Evolutionary conservation across 2,113 vertebrate genomes (phyloP).

Genomic region (Mustela lutreola): DNA sequence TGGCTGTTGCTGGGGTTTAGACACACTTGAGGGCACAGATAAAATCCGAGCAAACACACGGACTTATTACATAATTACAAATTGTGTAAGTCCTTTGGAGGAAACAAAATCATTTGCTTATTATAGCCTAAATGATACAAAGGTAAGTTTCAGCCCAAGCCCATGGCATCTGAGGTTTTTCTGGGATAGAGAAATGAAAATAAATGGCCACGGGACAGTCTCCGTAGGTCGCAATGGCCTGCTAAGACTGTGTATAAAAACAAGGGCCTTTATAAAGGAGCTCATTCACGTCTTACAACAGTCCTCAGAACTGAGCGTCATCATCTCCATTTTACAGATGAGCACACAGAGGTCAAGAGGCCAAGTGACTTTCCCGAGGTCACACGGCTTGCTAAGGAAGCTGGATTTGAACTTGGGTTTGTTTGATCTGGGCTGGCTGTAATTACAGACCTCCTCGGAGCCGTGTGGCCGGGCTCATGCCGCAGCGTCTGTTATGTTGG

Average conservation of each 20-base stretch:
- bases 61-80: not conserved
- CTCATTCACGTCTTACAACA: not conserved
- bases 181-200: not conserved
- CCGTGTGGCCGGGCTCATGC: not conserved
- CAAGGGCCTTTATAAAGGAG: not conserved
- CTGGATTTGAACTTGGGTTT: not conserved
- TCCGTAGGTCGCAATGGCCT: fast-evolving
- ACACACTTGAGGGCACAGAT: not conserved
- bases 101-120: not conserved
- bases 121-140: not conserved
- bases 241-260: fast-evolving
- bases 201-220: fast-evolving
- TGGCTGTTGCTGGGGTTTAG: fast-evolving
- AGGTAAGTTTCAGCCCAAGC: not conserved
- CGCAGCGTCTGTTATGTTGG: fast-evolving
- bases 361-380: not conserved
- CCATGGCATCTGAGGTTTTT: not conserved
- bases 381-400: not conserved
- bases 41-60: not conserved
- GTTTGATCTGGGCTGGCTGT: not conserved
- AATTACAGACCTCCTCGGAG: not conserved
- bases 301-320: not conserved
- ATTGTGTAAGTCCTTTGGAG: not conserved
- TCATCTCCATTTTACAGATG: not conserved
- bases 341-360: not conserved